Evolutionary conservation across 2,888 invertebrate species (phyloP), one percentile per base, ranked within the genome.

Genomic region (Callosobruchus maculatus): DNA sequence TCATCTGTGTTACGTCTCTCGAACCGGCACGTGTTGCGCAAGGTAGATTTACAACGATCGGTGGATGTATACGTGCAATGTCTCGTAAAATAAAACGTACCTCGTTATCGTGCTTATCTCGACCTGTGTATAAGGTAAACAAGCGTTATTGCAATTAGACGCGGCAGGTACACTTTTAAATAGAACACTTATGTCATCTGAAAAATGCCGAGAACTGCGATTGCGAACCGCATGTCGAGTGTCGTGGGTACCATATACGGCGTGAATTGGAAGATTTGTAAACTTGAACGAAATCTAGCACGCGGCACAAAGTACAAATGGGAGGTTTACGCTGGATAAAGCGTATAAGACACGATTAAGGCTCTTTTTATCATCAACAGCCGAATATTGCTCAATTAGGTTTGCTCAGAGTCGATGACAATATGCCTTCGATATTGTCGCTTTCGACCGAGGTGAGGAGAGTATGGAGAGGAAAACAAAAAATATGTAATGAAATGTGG

Each of bases 61-160:
- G 13, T 49, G 13, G 49, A 49, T 49, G 13, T 49, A 49, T 18
- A 18, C 49, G 49, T 13, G 3, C 13, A 49, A 49, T 49, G 49
- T 49, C 49, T 49, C 49, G 49, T 49, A 49, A 49, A 49, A 49
- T 49, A 49, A 49, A 49, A 49, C 13, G 49, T 49, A 18, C 13
- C 7, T 49, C 49, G 49, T 76, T 77, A 77, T 76, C 75, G 73
- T 72, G 69, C 73, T 77, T 77, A 77, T 77, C 77, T 74, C 76
- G 74, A 77, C 73, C 67, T 49, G 49, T 49, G 49, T 75, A 71
- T 74, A 76, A 73, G 77, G 74, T 74, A 77, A 77, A 77, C 77
- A 77, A 75, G 74, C 72, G 72, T 74, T 72, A 67, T 73, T 68
- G 72, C 76, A 76, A 74, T 75, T 74, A 49, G 49, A 49, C 74